phyloP scores from a whole-genome alignment of 1,140 invertebrate species.

The Mycetomoellerius zeteki region DNA sequence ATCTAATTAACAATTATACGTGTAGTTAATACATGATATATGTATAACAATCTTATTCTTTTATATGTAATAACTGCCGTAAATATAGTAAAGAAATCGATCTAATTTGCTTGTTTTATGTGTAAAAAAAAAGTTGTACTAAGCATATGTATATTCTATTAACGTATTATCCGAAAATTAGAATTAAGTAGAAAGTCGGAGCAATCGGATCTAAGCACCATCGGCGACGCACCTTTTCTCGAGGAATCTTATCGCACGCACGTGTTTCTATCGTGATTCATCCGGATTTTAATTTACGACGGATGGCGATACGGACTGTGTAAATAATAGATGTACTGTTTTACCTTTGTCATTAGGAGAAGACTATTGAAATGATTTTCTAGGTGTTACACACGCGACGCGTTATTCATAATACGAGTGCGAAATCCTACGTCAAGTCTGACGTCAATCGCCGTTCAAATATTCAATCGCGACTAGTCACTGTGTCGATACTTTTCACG shows the following conservation, averaged over 20 bases:
- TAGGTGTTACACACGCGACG: slow-evolving; percentile 7
- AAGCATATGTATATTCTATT: neutral
- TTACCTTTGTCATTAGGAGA: neutral
- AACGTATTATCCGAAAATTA: slow-evolving; percentile 10
- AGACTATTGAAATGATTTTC: slow-evolving; percentile 60
- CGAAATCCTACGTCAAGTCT: slow-evolving; percentile 61
- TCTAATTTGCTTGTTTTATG: neutral
- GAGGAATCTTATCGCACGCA: slow-evolving; percentile 33
- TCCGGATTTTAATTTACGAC: slow-evolving; percentile 31
- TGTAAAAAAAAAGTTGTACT: neutral
- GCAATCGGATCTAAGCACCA: neutral
- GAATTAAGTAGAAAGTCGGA: slow-evolving; percentile 24
- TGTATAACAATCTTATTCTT: neutral
- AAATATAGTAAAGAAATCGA: neutral
- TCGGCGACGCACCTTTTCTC: slow-evolving; percentile 1
- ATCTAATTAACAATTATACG: no score
- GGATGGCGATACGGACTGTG: slow-evolving; percentile 25
- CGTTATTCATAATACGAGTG: slow-evolving; percentile 32
- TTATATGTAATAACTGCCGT: neutral
- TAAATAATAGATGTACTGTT: neutral
- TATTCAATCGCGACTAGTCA: slow-evolving; percentile 45
- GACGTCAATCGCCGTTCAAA: slow-evolving; percentile 69
- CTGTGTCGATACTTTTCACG: slow-evolving; percentile 21
- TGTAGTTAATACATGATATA: no score
- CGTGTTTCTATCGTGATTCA: slow-evolving; percentile 60